These are phyloP conservation scores for Aplysia californica DNA, from an alignment of 1,140 invertebrate species.

Conservation along the genomic window DNA sequence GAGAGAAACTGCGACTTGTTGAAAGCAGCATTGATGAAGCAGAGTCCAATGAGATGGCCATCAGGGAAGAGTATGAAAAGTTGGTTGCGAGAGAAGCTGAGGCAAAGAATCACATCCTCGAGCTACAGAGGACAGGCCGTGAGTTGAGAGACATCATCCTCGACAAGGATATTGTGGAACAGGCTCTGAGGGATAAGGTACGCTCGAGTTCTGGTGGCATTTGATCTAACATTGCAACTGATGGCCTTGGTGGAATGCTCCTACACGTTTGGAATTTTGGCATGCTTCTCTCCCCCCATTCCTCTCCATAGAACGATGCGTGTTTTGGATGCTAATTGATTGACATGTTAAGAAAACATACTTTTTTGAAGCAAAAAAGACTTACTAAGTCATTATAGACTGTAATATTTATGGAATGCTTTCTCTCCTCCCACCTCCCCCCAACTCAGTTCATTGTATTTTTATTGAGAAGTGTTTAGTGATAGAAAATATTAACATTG, in stretches of 20 bases:
- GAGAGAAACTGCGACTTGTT: conserved; percentile 52
- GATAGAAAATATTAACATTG: too few species aligned
- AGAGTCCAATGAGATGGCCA: conserved; percentile 47
- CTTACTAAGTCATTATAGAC: too few species aligned
- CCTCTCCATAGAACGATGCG: too few species aligned
- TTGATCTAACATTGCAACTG: conserved; percentile 1
- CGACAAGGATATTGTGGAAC: conserved; percentile 56
- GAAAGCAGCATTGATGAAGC: conserved; percentile 57
- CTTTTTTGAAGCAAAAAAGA: too few species aligned
- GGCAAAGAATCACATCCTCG: conserved; percentile 43
- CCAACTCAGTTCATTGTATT: too few species aligned
- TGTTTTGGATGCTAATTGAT: too few species aligned
- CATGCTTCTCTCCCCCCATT: conserved; percentile 1
- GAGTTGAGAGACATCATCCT: conserved; percentile 56
- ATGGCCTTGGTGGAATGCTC: neutral
- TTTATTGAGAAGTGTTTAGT: too few species aligned
- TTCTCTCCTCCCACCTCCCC: too few species aligned
- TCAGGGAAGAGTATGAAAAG: conserved; percentile 51
- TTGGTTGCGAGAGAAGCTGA: conserved; percentile 39
- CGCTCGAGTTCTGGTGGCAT: neutral
- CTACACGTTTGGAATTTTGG: conserved; percentile 1
- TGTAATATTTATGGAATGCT: too few species aligned
- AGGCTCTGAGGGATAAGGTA: conserved; percentile 57
- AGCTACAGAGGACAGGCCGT: conserved; percentile 43
- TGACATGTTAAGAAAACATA: too few species aligned